Base-by-base conservation (phyloP, 2,797 vertebrate species). In the Sebastes hopkinsi region DNA sequence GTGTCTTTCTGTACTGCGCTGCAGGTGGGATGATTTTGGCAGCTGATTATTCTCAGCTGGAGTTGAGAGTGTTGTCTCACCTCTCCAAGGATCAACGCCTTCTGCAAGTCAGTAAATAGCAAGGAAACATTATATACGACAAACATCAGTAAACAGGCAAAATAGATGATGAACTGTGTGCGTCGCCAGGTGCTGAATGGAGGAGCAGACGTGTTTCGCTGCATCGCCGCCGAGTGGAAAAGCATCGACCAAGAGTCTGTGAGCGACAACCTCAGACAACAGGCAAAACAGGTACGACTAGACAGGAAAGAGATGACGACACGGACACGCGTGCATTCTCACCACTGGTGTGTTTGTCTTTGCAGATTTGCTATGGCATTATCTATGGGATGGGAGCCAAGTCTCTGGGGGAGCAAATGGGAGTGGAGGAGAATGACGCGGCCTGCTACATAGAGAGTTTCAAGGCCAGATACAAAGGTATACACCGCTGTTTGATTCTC, bases 341-440 rank as follows among this genome's bases (percentile, higher is more conserved):
- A 56, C 5, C 3, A 46, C 3, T 69, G 27, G 3, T 54, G 9
- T 73, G 1, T 86, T 27, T 80, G 27, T 67, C 20, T 79, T 69
- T 87, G 67, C 86, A 99, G 98, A 99, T 99, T 91, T 99, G 98
- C 92, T 99, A 99, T 77, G 99, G 98, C 85, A 99, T 99, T 77
- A 97, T 99, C 89, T 99, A 99, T 46, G 99, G 99, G 79, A 99
- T 99, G 95, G 98, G 99, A 91, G 96, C 98, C 52, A 99, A 98
- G 84, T 97, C 98, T 86, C 93, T 99, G 80, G 97, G 97, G n/a
- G 97, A 99, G 83, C 98, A 99, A 90, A 99, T 99, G 98, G 97
- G 95, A 61, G 95, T 99, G 84, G 96, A 97, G 65, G 97, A 99
- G 92, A 94, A 96, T 0, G 97, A 98, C 59, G 98, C 98, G 7